phyloP scores from a whole-genome alignment of 2,888 invertebrate genomes.

The Cantharis nigra region DNA sequence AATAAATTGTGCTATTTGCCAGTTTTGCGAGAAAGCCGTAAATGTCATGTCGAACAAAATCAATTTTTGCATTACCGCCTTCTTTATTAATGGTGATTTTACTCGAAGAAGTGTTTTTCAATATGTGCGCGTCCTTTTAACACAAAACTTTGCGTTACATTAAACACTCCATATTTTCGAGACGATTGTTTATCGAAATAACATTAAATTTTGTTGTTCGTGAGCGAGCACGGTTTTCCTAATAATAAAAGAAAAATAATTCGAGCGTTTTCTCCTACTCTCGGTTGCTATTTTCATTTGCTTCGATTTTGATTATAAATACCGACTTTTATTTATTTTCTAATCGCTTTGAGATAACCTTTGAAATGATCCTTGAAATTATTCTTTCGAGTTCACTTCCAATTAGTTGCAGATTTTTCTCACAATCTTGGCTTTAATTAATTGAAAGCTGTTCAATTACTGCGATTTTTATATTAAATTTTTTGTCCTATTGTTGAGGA shows the following conservation, averaged over 20 bases:
- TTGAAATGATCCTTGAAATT: background rate
- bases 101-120: background rate
- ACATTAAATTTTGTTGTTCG: background rate
- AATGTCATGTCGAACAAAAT: conserved; percentile 2
- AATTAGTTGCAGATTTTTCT: background rate
- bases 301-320: background rate
- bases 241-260: background rate
- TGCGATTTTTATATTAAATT: background rate
- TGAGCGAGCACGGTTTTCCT: background rate
- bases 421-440: background rate
- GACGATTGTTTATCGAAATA: background rate
- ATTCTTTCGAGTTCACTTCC: background rate
- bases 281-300: background rate
- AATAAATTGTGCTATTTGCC: background rate
- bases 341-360: background rate
- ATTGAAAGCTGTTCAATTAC: background rate
- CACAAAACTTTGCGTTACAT: background rate
- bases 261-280: background rate
- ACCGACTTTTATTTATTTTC: background rate
- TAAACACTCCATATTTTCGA: background rate
- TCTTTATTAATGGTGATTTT: conserved; percentile 2
- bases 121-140: background rate
- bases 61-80: conserved; percentile 2
- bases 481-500: background rate
- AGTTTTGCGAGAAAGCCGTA: background rate